Conservation (phyloP, 92 coral and sea anemone genomes). For the Galaxea fascicularis region DNA sequence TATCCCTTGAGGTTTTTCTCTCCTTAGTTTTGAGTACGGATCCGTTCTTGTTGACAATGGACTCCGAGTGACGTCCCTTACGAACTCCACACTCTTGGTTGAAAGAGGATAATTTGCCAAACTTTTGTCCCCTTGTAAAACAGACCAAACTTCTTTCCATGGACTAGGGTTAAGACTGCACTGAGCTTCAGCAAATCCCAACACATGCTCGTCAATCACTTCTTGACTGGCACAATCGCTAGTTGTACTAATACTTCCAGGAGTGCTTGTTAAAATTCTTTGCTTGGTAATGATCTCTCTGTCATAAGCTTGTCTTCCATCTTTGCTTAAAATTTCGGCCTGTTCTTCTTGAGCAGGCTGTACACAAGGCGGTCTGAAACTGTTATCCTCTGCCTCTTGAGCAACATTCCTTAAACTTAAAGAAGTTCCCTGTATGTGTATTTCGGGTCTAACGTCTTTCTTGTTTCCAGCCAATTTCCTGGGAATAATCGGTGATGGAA, state of each 20-base stretch:
- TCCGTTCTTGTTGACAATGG: conserved; percentile 15
- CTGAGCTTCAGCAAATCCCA: not conserved
- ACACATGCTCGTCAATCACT: conserved; percentile 1
- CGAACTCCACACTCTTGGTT: conserved; percentile 28
- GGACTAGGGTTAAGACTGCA: conserved; percentile 28
- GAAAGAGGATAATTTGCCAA: conserved; percentile 27
- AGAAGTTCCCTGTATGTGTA: conserved; percentile 33
- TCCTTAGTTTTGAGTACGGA: not conserved
- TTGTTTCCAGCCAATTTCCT: not conserved
- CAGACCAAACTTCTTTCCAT: conserved; percentile 41
- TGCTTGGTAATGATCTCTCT: not conserved
- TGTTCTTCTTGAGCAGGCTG: not conserved
- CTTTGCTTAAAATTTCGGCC: not conserved
- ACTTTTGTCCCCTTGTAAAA: conserved; percentile 17
- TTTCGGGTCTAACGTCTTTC: conserved; percentile 1
- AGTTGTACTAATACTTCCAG: not conserved
- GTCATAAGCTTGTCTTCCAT: not conserved
- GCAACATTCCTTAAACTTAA: not conserved
- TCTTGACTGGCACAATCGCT: not conserved
- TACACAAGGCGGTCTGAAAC: not conserved
- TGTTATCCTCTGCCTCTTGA: not conserved
- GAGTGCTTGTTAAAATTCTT: not conserved
- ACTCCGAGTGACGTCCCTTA: not conserved
- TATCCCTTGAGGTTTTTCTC: conserved; percentile 34
- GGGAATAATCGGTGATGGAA: not conserved